Conservation (phyloP, 2,888 invertebrate genomes). For the Apotomis turbidana region DNA sequence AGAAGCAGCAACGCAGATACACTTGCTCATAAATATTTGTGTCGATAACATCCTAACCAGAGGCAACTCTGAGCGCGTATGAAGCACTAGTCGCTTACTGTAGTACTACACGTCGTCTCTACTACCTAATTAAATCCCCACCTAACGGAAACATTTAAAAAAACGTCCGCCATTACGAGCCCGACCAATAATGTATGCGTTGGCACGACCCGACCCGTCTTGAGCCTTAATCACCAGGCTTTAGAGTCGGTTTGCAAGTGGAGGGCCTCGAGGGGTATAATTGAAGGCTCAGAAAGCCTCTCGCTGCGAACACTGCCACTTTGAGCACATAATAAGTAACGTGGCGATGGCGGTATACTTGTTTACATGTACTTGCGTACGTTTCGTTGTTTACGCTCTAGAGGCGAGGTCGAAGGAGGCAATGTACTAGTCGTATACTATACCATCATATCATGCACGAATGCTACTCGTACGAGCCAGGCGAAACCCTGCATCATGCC, state of each 20-base stretch:
- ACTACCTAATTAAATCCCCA: conserved; percentile 32
- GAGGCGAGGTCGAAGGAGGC: not conserved
- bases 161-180: conserved; percentile 35
- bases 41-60: too few relatives aligned
- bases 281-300: conserved; percentile 37
- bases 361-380: conserved; percentile 11
- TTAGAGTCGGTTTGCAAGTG: conserved; percentile 8
- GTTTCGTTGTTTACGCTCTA: conserved; percentile 18
- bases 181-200: conserved; percentile 40
- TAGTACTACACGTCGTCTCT: not conserved
- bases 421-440: too few relatives aligned
- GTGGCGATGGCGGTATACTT: conserved; percentile 21
- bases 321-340: conserved; percentile 39
- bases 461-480: too few relatives aligned
- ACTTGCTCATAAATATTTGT: too few relatives aligned
- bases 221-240: conserved; percentile 1
- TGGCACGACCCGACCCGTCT: conserved; percentile 19
- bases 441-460: too few relatives aligned
- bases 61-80: not conserved
- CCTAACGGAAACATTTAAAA: conserved; percentile 40
- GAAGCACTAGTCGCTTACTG: too few relatives aligned
- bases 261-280: conserved; percentile 23
- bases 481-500: too few relatives aligned
- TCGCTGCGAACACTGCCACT: conserved; percentile 39
- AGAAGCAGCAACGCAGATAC: too few relatives aligned